Conservation (phyloP, 1,140 invertebrate species). For the Leptoteleia sp. region DNA sequence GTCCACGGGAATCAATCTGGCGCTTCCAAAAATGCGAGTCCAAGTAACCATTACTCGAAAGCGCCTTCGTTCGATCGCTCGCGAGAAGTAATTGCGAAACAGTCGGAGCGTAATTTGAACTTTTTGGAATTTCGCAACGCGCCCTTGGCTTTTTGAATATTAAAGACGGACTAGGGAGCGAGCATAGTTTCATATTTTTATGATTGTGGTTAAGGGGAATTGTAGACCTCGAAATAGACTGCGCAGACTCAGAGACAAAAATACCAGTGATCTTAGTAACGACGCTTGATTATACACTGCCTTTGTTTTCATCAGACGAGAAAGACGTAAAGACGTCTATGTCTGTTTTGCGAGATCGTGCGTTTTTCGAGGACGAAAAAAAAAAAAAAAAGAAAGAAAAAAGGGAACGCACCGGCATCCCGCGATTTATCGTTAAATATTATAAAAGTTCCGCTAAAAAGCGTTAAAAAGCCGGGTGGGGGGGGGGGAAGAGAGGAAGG, state of each 20-base stretch:
- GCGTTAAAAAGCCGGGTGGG: too few species aligned
- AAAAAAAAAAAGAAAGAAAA: background rate
- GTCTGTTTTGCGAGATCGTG: constrained; percentile 26
- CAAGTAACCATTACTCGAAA: constrained; percentile 7
- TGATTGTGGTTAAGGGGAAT: constrained; percentile 50
- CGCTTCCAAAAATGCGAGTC: constrained; percentile 17
- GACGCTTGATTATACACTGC: constrained; percentile 62
- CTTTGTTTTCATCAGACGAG: constrained; percentile 47
- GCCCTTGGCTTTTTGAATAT: constrained; percentile 24
- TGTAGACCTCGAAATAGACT: constrained; percentile 45
- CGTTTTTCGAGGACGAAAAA: constrained; percentile 17
- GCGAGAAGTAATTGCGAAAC: constrained; percentile 21
- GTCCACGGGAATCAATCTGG: constrained; percentile 5
- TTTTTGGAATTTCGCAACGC: constrained; percentile 21
- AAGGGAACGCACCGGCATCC: background rate
- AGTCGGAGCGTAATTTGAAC: constrained; percentile 14
- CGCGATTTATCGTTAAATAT: constrained; percentile 14
- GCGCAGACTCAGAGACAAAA: constrained; percentile 58
- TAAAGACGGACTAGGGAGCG: constrained; percentile 21
- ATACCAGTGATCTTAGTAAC: constrained; percentile 66
- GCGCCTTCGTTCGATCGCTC: background rate
- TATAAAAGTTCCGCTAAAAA: too few species aligned
- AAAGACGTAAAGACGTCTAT: constrained; percentile 44
- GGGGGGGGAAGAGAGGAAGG: too few species aligned
- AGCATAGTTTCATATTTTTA: constrained; percentile 39